Conservation (phyloP, 2,113 vertebrate genomes). For the Chunga burmeisteri region DNA sequence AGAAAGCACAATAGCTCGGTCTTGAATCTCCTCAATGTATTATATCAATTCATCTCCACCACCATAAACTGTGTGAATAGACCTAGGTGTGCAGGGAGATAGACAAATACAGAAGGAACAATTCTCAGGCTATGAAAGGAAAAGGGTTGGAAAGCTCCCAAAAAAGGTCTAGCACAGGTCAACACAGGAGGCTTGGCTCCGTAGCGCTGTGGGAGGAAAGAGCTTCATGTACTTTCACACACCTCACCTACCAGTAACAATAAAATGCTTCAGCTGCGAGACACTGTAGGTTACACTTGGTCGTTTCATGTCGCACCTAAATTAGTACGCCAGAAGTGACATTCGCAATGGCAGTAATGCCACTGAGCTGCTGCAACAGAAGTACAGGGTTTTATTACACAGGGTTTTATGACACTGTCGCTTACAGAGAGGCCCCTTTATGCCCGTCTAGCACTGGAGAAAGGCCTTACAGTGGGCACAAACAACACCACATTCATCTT, state of each 20-base stretch:
- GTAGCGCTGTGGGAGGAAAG: background rate
- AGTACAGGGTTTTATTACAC: background rate
- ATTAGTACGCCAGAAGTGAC: background rate
- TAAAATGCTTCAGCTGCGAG: background rate
- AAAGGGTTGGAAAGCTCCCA: slow-evolving; percentile 44
- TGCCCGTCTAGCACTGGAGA: slow-evolving; percentile 1
- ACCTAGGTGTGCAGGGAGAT: background rate
- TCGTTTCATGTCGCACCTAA: background rate
- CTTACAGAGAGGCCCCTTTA: slow-evolving; percentile 32
- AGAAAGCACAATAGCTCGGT: background rate
- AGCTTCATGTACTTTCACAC: background rate
- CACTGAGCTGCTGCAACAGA: background rate
- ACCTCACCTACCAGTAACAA: background rate
- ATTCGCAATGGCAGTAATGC: background rate
- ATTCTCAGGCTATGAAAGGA: slow-evolving; percentile 33
- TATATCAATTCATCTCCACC: background rate
- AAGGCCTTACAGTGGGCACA: background rate
- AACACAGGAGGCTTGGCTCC: background rate
- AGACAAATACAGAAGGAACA: slow-evolving; percentile 4
- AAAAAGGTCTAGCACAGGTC: background rate
- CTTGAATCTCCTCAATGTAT: background rate
- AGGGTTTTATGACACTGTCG: background rate
- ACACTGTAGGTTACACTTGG: background rate
- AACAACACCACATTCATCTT: slow-evolving; percentile 1
- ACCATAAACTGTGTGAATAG: background rate